Evolutionary conservation across 2,888 invertebrate species (phyloP), one percentile per base, ranked within the genome.

Genomic region (Spicauda simplicius): DNA sequence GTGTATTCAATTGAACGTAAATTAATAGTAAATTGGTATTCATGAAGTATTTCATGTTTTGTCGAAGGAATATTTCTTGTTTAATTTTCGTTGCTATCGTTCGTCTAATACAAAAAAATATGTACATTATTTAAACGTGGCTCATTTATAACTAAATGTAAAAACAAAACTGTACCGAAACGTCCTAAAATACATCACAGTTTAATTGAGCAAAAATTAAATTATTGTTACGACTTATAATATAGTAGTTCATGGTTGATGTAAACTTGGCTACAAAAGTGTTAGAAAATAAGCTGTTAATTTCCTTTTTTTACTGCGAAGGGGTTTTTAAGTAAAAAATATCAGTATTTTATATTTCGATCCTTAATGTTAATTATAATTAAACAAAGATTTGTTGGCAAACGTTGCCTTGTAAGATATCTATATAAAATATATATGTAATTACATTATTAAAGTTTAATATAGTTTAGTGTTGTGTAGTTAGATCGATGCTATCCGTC

Each of bases 401-500:
- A 19, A 37, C 16, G 12, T 67, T 48, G 64, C 69, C 55, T 59
- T 64, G 61, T 69, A 67, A 71, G 67, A 69, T 70, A 66, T 54
- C 12, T 45, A 41, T 19, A 53, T 62, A 52, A n/a, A n/a, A 54
- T 53, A 20, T 62, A 67, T 69, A 71, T 61, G 71, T 52, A 33
- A 33, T 64, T 69, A 69, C 69, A 64, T 45, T 59, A 45, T 14
- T 41, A 41, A 2, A 41, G 41, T 41, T 3, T 41, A 41, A 41
- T 41, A 41, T 61, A 65, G n/a, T n/a, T n/a, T n/a, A n/a, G 18
- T 48, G 33, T 69, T 69, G 67, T 75, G 71, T 80, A 78, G 73
- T 78, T 80, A 81, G 74, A 78, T 76, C 30, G 41, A 41, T 19
- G 25, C 59, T 54, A 78, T 88, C 91, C 92, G 92, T 92, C 92